Conservation (phyloP, 1,140 invertebrate genomes). For the Andrena cerasifolii region DNA sequence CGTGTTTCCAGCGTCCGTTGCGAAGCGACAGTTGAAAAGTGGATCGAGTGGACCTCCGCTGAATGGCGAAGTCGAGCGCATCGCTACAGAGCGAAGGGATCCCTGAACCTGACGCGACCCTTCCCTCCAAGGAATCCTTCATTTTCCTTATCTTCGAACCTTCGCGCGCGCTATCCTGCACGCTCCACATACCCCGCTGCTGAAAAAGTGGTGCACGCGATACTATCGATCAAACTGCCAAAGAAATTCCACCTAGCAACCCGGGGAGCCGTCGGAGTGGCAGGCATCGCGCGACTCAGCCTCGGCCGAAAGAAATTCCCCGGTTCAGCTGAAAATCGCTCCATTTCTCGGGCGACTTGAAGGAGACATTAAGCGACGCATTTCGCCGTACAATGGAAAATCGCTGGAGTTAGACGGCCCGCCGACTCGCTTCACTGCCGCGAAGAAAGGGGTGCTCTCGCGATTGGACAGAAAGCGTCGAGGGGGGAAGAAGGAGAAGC, state of each 20-base stretch:
- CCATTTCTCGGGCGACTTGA: background rate
- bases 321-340: constrained; percentile 16
- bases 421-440: background rate
- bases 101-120: no score
- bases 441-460: constrained; percentile 14
- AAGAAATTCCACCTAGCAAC: constrained; percentile 28
- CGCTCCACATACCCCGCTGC: no score
- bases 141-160: no score
- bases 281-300: background rate
- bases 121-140: no score
- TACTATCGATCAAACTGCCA: background rate
- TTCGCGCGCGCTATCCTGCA: no score
- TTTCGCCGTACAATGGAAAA: constrained; percentile 34
- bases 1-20: background rate
- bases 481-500: background rate
- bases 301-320: background rate
- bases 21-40: background rate
- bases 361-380: constrained; percentile 22
- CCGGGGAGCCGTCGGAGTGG: background rate
- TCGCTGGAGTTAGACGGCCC: constrained; percentile 22
- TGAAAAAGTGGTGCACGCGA: no score
- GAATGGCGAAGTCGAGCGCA: no score
- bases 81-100: no score
- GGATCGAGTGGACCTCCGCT: no score
- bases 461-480: background rate